A percentile compares a stretch with the other conserved stretches of the same genome.
Conservation (phyloP, 2,888 invertebrate genomes). For the Athalia cordata region DNA sequence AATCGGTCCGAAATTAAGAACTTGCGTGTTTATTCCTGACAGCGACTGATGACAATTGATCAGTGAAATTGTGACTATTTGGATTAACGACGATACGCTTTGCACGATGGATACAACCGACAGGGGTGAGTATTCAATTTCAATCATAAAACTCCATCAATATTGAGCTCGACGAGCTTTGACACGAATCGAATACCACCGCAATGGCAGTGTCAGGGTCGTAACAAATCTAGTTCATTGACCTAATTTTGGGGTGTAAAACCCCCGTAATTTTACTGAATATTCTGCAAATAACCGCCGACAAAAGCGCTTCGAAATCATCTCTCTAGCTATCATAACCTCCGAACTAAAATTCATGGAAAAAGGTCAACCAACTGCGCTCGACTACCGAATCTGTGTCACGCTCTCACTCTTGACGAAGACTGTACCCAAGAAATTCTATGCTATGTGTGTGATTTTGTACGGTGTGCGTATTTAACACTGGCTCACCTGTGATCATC, state of each 20-base stretch:
- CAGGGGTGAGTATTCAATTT: slow-evolving; percentile 66
- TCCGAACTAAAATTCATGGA: slow-evolving; percentile 47
- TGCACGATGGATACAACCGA: slow-evolving; percentile 68
- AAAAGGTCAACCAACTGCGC: slow-evolving; percentile 42
- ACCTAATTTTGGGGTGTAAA: slow-evolving; percentile 73
- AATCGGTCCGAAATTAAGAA: slow-evolving; percentile 52
- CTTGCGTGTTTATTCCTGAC: slow-evolving; percentile 46
- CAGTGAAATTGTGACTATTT: slow-evolving; percentile 31
- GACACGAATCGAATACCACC: slow-evolving; percentile 72
- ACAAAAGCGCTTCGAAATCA: neutral
- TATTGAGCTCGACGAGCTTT: slow-evolving; percentile 63
- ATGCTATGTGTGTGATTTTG: neutral
- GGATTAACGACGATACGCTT: slow-evolving; percentile 14
- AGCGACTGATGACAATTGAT: neutral
- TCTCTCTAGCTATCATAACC: neutral
- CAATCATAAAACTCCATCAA: slow-evolving; percentile 56
- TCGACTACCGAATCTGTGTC: slow-evolving; percentile 62
- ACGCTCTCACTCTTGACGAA: slow-evolving; percentile 61
- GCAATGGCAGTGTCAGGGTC: slow-evolving; percentile 80
- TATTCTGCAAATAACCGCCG: neutral
- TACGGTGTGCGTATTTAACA: neutral
- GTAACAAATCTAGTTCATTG: slow-evolving; percentile 78
- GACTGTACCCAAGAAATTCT: slow-evolving; percentile 60
- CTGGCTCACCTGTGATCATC: neutral
- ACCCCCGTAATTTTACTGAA: neutral